phyloP scores from a whole-genome alignment of 2,888 invertebrate genomes.

The Abscondita cerata region DNA sequence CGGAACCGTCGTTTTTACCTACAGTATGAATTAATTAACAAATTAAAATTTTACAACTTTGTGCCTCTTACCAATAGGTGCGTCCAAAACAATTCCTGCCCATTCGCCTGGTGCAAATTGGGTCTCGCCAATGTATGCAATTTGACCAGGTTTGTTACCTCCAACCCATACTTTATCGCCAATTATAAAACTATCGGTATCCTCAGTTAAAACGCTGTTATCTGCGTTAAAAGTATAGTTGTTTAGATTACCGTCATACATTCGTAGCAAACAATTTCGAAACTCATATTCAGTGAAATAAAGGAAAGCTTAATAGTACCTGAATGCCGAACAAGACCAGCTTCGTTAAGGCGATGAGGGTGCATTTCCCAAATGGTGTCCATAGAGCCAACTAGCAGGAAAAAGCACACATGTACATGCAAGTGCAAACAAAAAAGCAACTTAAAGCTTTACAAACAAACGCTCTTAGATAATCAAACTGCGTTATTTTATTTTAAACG shows the following conservation, averaged over 20 bases:
- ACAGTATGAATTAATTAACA: conserved; percentile 24
- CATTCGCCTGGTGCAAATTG: conserved; percentile 98
- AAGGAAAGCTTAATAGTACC: conserved; percentile 60
- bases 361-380: conserved; percentile 78
- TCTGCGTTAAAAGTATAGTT: conserved; percentile 60
- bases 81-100: conserved; percentile 97
- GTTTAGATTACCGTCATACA: too few relatives aligned
- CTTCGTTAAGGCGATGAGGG: conserved; percentile 76
- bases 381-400: conserved; percentile 63
- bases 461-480: too few relatives aligned
- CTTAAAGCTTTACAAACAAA: not conserved
- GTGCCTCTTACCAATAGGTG: conserved; percentile 78
- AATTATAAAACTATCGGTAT: conserved; percentile 95
- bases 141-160: conserved; percentile 88
- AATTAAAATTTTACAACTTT: not conserved
- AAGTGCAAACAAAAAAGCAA: conserved; percentile 23
- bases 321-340: conserved; percentile 77
- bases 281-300: too few relatives aligned
- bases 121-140: conserved; percentile 93
- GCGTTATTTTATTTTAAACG: too few relatives aligned
- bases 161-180: conserved; percentile 95
- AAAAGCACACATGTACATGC: conserved; percentile 49
- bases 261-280: too few relatives aligned
- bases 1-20: conserved; percentile 98
- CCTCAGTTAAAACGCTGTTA: conserved; percentile 82